These are phyloP conservation scores for Enteromius afrohamiltoni DNA, from an alignment of 2,797 vertebrate genomes.

Conservation along the genomic window DNA sequence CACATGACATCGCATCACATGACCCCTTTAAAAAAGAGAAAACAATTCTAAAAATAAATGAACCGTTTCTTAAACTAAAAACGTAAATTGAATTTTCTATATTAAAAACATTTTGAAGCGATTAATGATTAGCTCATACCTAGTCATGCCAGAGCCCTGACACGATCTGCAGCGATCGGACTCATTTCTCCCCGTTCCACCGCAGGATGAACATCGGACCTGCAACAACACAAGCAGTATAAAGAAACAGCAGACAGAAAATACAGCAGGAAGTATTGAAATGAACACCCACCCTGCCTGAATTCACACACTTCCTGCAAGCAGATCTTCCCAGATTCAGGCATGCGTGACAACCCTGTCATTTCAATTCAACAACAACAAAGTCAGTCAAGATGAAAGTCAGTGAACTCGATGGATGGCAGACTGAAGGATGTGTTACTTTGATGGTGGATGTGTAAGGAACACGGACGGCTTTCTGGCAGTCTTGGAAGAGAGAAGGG, in stretches of 20 bases:
- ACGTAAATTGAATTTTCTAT: no score
- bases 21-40: no score
- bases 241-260: background rate
- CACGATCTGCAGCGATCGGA: constrained; percentile 47
- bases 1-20: no score
- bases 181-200: constrained; percentile 42
- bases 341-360: constrained; percentile 65
- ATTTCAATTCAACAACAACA: constrained; percentile 12
- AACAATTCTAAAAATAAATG: no score
- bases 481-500: constrained; percentile 63
- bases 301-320: constrained; percentile 63
- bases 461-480: constrained; percentile 50
- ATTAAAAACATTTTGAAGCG: no score
- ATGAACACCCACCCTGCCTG: constrained; percentile 59
- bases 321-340: constrained; percentile 55
- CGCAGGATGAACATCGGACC: constrained; percentile 60
- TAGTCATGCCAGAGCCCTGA: constrained; percentile 50
- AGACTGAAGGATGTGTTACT: constrained; percentile 52
- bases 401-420: background rate
- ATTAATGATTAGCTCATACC: background rate
- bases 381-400: background rate
- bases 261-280: background rate
- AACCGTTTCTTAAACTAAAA: no score
- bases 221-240: constrained; percentile 27
- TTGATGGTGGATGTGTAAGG: constrained; percentile 68